phyloP scores from a whole-genome alignment of 2,797 vertebrate genomes.

The Craterocephalus amniculus region DNA sequence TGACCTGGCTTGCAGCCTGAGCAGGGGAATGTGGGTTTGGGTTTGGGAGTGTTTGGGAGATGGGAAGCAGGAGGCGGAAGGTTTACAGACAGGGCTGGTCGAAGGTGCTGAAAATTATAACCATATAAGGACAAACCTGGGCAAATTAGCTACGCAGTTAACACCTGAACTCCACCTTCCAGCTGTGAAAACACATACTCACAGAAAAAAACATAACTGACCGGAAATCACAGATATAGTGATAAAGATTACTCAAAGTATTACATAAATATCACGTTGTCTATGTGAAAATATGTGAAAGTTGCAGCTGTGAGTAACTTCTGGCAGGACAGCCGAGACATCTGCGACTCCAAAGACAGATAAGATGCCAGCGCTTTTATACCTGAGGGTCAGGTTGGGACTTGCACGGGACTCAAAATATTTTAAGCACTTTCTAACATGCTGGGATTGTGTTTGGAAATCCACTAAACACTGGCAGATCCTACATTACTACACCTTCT shows the following conservation, averaged over 20 bases:
- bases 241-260: not conserved
- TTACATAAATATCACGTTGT: not conserved
- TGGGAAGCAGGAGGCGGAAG: conserved; percentile 60
- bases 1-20: conserved; percentile 43
- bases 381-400: conserved; percentile 66
- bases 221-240: accelerated
- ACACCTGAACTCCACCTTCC: conserved; percentile 70
- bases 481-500: conserved; percentile 3
- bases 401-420: conserved; percentile 65
- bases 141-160: conserved; percentile 41
- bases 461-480: not conserved
- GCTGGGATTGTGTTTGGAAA: conserved; percentile 13
- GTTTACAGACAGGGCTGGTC: conserved; percentile 41
- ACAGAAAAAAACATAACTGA: not conserved
- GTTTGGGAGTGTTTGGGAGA: conserved; percentile 53
- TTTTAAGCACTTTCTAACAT: conserved; percentile 53
- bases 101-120: conserved; percentile 51
- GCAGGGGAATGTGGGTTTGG: conserved; percentile 63
- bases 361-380: conserved; percentile 42
- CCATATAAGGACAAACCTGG: conserved; percentile 78
- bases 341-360: conserved; percentile 61
- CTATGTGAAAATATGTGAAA: not conserved
- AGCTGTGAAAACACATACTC: conserved; percentile 10
- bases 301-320: conserved; percentile 19
- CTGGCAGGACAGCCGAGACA: conserved; percentile 35